phyloP scores from a whole-genome alignment of 1,140 invertebrate species.

The Procambarus virginalis region DNA sequence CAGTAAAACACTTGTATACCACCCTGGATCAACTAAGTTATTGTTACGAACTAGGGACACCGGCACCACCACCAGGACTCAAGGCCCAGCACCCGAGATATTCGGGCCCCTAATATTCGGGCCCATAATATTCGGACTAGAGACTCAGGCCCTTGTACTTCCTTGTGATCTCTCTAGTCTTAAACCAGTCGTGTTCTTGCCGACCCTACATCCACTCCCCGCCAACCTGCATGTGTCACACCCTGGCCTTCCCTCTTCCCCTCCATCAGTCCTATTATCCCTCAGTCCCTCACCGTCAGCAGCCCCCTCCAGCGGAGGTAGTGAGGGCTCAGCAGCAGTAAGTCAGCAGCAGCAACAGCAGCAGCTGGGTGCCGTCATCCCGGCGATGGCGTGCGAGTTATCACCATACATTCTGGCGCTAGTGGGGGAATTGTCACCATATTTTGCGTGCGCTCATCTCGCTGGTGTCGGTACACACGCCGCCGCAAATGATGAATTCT shows the following conservation, averaged over 20 bases:
- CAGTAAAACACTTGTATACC: too few species aligned
- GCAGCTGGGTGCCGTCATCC: background rate
- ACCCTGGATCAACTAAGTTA: too few species aligned
- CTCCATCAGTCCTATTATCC: background rate
- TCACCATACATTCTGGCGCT: slow-evolving; percentile 49
- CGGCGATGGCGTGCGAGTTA: slow-evolving; percentile 20
- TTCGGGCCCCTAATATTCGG: too few species aligned
- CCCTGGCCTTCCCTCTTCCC: background rate
- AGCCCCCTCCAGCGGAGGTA: background rate
- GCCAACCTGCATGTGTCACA: background rate
- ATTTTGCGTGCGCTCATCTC: slow-evolving; percentile 41
- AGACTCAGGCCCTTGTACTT: too few species aligned
- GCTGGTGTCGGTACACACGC: slow-evolving; percentile 37
- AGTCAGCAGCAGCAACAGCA: slow-evolving; percentile 3
- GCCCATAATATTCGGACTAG: too few species aligned
- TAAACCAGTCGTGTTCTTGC: too few species aligned
- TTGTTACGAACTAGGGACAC: too few species aligned
- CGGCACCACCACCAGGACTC: too few species aligned
- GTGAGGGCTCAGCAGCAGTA: background rate
- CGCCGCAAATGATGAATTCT: slow-evolving; percentile 57
- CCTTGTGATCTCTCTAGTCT: too few species aligned
- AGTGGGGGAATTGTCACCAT: slow-evolving; percentile 54
- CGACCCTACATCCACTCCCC: background rate
- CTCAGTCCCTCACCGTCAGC: background rate
- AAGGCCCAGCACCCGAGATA: too few species aligned